Conservation (phyloP, 2,888 invertebrate species). For the Petrolisthes cinctipes region DNA sequence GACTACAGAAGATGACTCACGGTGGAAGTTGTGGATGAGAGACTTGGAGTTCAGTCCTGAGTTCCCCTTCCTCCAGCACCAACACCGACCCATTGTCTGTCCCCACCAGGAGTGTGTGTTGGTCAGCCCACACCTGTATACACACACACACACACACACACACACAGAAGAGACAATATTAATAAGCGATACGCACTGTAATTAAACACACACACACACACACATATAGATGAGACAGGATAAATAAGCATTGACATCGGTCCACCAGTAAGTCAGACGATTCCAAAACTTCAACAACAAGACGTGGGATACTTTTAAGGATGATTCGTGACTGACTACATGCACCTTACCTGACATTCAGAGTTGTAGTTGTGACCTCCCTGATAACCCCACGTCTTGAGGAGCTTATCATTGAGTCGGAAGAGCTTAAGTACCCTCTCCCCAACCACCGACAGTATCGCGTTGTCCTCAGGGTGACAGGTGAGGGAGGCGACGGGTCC, state of each 20-base stretch:
- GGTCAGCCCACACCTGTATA: constrained; percentile 64
- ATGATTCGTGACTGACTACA: too few relatives aligned
- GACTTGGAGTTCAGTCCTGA: constrained; percentile 51
- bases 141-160: background rate
- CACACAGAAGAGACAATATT: too few relatives aligned
- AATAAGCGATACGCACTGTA: too few relatives aligned
- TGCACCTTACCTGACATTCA: constrained; percentile 48
- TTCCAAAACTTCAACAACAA: too few relatives aligned
- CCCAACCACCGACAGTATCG: constrained; percentile 63
- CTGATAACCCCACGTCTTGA: constrained; percentile 64
- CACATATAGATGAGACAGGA: too few relatives aligned
- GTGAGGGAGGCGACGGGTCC: constrained; percentile 53
- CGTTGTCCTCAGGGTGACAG: constrained; percentile 62
- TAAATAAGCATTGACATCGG: too few relatives aligned
- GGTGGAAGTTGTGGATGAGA: constrained; percentile 49
- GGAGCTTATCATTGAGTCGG: constrained; percentile 62
- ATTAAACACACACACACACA: background rate
- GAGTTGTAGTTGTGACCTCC: constrained; percentile 62
- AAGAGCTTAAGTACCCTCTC: constrained; percentile 58
- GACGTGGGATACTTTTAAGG: too few relatives aligned
- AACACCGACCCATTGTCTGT: constrained; percentile 55
- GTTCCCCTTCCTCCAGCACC: constrained; percentile 63
- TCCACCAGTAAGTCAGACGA: too few relatives aligned
- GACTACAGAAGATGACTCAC: constrained; percentile 30
- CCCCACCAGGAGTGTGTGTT: constrained; percentile 61